phyloP scores from a whole-genome alignment of 2,113 vertebrate genomes.

The Calidris pugnax region DNA sequence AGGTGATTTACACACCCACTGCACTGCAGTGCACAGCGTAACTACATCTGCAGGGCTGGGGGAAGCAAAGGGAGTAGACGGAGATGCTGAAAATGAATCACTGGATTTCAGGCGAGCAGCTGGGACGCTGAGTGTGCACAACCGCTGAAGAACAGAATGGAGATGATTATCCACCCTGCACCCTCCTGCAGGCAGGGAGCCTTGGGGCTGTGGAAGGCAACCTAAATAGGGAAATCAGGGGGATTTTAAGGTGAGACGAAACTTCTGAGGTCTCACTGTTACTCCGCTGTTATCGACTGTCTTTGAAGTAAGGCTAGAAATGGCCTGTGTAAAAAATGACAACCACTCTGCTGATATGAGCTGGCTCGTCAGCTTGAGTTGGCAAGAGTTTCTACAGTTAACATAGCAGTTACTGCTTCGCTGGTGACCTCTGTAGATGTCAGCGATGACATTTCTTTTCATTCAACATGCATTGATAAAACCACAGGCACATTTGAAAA shows the following conservation, averaged over 20 bases:
- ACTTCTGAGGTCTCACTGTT: not conserved
- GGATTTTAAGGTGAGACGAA: not conserved
- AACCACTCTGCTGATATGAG: not conserved
- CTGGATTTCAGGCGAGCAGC: not conserved
- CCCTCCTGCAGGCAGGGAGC: not conserved
- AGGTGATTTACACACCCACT: not conserved
- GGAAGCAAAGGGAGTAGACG: not conserved
- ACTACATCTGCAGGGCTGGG: not conserved
- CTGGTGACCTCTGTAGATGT: not conserved
- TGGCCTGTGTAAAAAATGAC: not conserved
- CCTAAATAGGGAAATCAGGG: not conserved
- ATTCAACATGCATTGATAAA: not conserved
- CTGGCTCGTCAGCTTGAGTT: not conserved
- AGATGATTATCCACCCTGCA: not conserved
- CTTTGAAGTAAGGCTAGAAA: not conserved
- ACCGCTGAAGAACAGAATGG: not conserved
- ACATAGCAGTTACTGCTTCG: not conserved
- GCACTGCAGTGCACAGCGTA: not conserved
- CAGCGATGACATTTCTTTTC: not conserved
- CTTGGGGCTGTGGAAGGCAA: not conserved
- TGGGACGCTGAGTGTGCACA: constrained; percentile 8
- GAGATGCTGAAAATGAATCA: not conserved
- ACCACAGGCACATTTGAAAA: not conserved
- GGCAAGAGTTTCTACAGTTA: not conserved
- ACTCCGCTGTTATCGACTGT: not conserved